These are phyloP conservation scores for Hippoglossus stenolepis DNA, from an alignment of 2,113 vertebrate species.

Conservation along the genomic window DNA sequence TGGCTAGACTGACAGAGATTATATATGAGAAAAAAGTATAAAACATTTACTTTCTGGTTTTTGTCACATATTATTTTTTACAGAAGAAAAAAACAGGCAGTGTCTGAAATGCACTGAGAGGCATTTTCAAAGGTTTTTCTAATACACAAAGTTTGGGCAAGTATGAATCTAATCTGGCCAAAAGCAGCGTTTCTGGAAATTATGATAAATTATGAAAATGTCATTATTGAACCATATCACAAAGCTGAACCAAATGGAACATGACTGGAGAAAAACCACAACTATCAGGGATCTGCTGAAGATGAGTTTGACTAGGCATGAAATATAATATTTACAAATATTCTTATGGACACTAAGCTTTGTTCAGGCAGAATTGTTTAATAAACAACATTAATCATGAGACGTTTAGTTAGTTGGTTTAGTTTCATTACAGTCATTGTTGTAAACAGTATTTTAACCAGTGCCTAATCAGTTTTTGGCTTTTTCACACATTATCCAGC, in stretches of 20 bases:
- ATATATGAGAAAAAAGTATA: background rate
- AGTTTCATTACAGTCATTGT: background rate
- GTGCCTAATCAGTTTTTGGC: background rate
- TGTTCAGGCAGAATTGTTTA: background rate
- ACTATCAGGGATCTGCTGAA: background rate
- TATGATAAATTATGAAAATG: slow-evolving; percentile 1
- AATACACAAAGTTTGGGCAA: background rate
- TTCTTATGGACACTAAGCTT: background rate
- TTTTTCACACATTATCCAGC: background rate
- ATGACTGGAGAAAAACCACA: background rate
- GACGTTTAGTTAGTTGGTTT: background rate
- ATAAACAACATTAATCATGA: background rate
- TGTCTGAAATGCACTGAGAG: background rate
- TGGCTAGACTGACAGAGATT: slow-evolving; percentile 16
- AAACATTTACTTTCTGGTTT: background rate
- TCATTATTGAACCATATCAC: slow-evolving; percentile 18
- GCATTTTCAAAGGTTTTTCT: background rate
- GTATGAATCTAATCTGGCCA: background rate
- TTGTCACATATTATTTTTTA: background rate
- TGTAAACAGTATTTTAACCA: background rate
- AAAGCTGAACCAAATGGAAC: slow-evolving; percentile 24
- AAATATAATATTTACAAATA: background rate
- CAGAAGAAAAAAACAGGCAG: background rate
- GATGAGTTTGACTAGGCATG: background rate
- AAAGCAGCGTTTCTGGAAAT: background rate